Base-by-base conservation (phyloP, 1,140 invertebrate species). In the Drosophila nasuta region DNA sequence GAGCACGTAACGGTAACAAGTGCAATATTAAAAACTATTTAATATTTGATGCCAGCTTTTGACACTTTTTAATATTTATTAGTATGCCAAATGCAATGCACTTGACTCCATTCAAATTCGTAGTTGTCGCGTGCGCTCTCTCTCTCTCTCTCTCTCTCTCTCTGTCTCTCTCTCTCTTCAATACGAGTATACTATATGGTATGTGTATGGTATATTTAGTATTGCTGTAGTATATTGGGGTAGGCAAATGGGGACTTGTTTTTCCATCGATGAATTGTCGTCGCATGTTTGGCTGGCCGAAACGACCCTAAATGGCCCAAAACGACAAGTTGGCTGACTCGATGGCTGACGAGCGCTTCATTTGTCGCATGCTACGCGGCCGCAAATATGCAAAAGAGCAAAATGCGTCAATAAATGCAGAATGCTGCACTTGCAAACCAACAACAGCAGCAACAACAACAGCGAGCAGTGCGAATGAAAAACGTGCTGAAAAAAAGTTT, bases 321-420 rank as follows among this genome's bases (percentile, higher is more conserved):
- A 62, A 54, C 65, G 25, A 56, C 63, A 46, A 58, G 15, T 25
- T 30, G 35, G 35, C 35, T 38, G 20, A 25, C 20, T 25, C 20
- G 20, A 25, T 25, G 46, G 20, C 45, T 58, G 70, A 62, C 70
- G 56, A 67, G 45, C 64, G 71, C 74, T 79, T 82, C 81, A 88
- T 88, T 86, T 82, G 83, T 82, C 76, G 82, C 82, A 86, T 85
- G 78, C 77, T 69, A 83, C 79, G 75, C 67, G 77, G 75, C 67
- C 65, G 51, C 82, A 86, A 85, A 86, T 81, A 83, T 85, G 81
- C 77, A 83, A 83, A 87, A 79, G 79, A 87, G 75, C 79, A 60
- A 79, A 87, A 87, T 87, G 83, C 82, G 83, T 88, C 82, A 82
- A 86, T 88, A 86, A 86, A 86, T 86, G 82, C 79, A 72, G 62